A percentile compares a stretch with the other conserved stretches of the same genome.
These are phyloP conservation scores for Eunapius fragilis DNA, from an alignment of 37 sponge, comb jelly and placozoan species.

Conservation along the genomic window DNA sequence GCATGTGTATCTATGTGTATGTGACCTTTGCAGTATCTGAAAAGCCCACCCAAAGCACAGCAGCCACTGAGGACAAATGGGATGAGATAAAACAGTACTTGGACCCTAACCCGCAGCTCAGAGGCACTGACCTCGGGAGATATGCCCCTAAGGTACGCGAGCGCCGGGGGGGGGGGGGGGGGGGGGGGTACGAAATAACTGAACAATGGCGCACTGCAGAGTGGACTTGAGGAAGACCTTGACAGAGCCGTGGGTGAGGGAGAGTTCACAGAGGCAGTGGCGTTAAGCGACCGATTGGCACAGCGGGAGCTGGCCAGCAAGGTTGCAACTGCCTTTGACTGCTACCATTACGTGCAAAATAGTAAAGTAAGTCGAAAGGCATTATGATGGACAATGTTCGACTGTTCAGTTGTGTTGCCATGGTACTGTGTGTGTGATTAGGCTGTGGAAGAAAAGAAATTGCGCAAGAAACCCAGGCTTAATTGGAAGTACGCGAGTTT, in stretches of 20 bases:
- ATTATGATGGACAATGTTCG: too few species aligned
- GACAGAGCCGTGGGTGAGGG: conserved; percentile 60
- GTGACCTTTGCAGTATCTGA: background rate
- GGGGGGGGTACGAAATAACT: background rate
- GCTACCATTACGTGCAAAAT: conserved; percentile 34
- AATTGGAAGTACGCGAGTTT: conserved; percentile 51
- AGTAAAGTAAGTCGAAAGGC: conserved; percentile 21
- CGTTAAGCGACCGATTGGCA: conserved; percentile 59
- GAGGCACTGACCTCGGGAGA: conserved; percentile 27
- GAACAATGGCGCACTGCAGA: conserved; percentile 21
- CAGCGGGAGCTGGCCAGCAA: conserved; percentile 62
- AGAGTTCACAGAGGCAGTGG: conserved; percentile 47
- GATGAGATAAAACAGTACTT: conserved; percentile 45
- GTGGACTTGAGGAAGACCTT: conserved; percentile 57
- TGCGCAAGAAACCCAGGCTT: conserved; percentile 27
- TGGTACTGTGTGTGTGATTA: background rate
- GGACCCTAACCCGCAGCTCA: conserved; percentile 78
- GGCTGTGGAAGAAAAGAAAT: conserved; percentile 37
- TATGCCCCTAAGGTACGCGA: conserved; percentile 34
- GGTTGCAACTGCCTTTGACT: conserved; percentile 74
- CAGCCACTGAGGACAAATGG: conserved; percentile 30
- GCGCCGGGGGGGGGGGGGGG: background rate
- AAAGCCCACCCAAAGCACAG: background rate
- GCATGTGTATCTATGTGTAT: too few species aligned
- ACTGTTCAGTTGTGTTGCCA: too few species aligned